A percentile compares a stretch with the other conserved stretches of the same genome.
Conservation (phyloP, 2,113 vertebrate genomes). For the Chaetodon trifascialis region DNA sequence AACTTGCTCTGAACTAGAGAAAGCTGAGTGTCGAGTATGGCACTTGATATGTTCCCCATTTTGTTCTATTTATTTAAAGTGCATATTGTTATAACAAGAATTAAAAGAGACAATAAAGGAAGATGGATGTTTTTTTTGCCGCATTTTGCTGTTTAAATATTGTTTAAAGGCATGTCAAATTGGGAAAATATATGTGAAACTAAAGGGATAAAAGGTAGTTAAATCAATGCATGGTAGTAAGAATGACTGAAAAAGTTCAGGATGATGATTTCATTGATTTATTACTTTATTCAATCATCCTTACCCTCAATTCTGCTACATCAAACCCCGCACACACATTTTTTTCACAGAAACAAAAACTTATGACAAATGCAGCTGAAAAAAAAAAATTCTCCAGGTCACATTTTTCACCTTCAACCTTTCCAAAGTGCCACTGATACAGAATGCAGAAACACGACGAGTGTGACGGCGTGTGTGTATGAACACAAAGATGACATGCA, state of each 20-base stretch:
- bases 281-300: slow-evolving; percentile 62
- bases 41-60: too few relatives aligned
- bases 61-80: too few relatives aligned
- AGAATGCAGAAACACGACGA: slow-evolving; percentile 33
- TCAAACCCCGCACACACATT: slow-evolving; percentile 20
- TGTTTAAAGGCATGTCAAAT: background rate
- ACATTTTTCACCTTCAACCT: slow-evolving; percentile 15
- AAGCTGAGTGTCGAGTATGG: too few relatives aligned
- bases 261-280: slow-evolving; percentile 54
- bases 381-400: slow-evolving; percentile 47
- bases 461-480: slow-evolving; percentile 16
- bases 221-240: background rate
- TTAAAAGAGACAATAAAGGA: too few relatives aligned
- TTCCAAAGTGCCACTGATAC: slow-evolving; percentile 14
- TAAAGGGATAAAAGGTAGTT: background rate
- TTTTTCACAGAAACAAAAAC: slow-evolving; percentile 52
- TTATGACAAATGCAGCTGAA: slow-evolving; percentile 37
- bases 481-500: slow-evolving; percentile 45
- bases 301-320: slow-evolving; percentile 37
- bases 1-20: too few relatives aligned
- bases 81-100: too few relatives aligned
- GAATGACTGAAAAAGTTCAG: background rate
- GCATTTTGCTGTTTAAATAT: too few relatives aligned
- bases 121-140: too few relatives aligned
- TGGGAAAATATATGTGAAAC: background rate